Percentiles rank a stretch among this genome's conserved stretches.
These are phyloP conservation scores for Nothobranchius kuhntae DNA, from an alignment of 2,113 vertebrate genomes.

Conservation along the genomic window DNA sequence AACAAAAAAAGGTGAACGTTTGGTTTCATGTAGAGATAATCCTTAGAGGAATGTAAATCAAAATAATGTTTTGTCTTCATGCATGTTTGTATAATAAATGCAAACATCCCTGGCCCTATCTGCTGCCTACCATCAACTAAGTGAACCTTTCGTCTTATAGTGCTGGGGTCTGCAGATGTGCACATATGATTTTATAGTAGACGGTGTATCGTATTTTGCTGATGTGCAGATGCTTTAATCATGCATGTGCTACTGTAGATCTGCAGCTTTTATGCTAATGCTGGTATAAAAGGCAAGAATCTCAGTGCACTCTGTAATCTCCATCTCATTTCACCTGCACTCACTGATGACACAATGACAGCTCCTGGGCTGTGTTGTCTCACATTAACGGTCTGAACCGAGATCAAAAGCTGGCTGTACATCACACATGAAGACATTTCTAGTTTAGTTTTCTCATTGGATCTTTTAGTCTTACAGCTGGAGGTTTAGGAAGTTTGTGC, in stretches of 20 bases:
- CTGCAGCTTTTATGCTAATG: slow-evolving; percentile 3
- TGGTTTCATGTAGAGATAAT: no score
- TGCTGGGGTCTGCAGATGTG: background rate
- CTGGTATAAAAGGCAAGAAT: slow-evolving; percentile 9
- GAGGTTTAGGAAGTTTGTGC: slow-evolving; percentile 7
- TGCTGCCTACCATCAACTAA: background rate
- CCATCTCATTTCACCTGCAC: slow-evolving; percentile 18
- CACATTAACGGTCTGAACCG: slow-evolving; percentile 22
- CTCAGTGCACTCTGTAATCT: slow-evolving; percentile 39
- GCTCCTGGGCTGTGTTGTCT: slow-evolving; percentile 33
- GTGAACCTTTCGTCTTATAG: background rate
- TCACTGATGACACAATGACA: slow-evolving; percentile 20
- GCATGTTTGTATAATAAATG: background rate
- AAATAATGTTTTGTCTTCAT: background rate
- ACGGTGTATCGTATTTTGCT: background rate
- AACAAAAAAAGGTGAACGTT: no score
- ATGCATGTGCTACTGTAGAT: background rate
- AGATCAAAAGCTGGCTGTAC: slow-evolving; percentile 22
- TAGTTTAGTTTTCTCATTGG: slow-evolving; percentile 45
- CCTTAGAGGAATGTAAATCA: no score
- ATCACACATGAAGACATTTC: slow-evolving; percentile 37
- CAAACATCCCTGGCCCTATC: background rate
- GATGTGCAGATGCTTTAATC: background rate
- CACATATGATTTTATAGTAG: background rate
- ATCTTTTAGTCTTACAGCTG: slow-evolving; percentile 43